phyloP scores from a whole-genome alignment of 2,797 vertebrate species.

The Antrozous pallidus region DNA sequence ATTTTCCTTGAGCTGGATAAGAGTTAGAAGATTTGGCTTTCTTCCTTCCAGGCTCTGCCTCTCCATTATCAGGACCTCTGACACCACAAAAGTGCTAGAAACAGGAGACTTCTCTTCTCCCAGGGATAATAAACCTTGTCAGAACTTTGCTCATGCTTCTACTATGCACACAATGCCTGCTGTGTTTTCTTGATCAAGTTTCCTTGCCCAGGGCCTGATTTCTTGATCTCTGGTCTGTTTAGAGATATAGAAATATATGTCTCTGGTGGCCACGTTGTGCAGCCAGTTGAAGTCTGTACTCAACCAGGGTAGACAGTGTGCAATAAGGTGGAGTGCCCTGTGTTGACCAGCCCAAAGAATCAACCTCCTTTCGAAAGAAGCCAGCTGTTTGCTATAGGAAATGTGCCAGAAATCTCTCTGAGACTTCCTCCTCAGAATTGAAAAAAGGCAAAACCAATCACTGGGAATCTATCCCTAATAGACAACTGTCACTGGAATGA shows the following conservation, averaged over 20 bases:
- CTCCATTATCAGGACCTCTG: not conserved
- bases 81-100: constrained; percentile 30
- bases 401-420: not conserved
- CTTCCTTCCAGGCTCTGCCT: not conserved
- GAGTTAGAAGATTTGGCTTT: constrained; percentile 11
- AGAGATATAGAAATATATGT: not conserved
- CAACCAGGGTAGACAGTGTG: not conserved
- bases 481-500: not conserved
- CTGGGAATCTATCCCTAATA: not conserved
- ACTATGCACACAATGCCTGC: not conserved
- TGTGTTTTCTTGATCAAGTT: not conserved
- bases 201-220: not conserved
- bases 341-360: not conserved
- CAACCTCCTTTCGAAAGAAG: not conserved
- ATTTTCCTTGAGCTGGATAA: constrained; percentile 50
- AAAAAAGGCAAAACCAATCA: not conserved
- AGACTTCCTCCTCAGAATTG: not conserved
- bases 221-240: not conserved
- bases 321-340: not conserved
- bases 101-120: not conserved
- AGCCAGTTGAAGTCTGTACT: not conserved
- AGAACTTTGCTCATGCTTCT: not conserved
- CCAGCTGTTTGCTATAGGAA: not conserved
- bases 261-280: not conserved
- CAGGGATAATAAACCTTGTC: not conserved